These are phyloP conservation scores for Hemiscyllium ocellatum DNA, from an alignment of 2,113 vertebrate species.

Conservation along the genomic window DNA sequence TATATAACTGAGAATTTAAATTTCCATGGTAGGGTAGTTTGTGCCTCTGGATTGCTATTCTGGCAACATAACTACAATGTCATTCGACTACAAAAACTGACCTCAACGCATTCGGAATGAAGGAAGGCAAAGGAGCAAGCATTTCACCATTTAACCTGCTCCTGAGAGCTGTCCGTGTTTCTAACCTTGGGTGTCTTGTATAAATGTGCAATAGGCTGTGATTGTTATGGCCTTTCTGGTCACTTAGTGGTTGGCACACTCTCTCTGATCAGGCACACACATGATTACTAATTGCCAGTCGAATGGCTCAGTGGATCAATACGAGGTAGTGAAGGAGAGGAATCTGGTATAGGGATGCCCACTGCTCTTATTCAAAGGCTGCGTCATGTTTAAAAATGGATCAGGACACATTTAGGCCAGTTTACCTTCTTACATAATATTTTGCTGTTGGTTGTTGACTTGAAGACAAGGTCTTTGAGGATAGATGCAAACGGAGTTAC, in stretches of 20 bases:
- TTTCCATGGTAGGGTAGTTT: background rate
- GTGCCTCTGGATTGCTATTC: background rate
- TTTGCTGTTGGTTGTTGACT: conserved; percentile 19
- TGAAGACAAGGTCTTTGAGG: conserved; percentile 38
- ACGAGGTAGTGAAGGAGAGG: background rate
- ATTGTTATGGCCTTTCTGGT: background rate
- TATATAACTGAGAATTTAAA: background rate
- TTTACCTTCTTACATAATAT: conserved; percentile 38
- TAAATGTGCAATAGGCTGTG: background rate
- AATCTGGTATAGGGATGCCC: background rate
- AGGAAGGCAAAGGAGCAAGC: background rate
- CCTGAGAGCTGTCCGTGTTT: background rate
- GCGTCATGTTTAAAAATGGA: background rate
- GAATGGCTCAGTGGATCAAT: background rate
- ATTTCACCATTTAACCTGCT: background rate
- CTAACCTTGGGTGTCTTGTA: background rate
- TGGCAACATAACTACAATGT: background rate
- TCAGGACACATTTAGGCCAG: background rate
- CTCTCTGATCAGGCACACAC: background rate
- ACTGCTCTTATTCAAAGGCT: background rate
- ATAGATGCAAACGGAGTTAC: conserved; percentile 39
- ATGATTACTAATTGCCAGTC: background rate
- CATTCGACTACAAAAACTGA: no score
- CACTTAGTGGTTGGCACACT: background rate
- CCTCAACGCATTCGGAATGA: background rate